Base-by-base conservation (phyloP, 1,140 invertebrate genomes). In the Phocides pigmalion region DNA sequence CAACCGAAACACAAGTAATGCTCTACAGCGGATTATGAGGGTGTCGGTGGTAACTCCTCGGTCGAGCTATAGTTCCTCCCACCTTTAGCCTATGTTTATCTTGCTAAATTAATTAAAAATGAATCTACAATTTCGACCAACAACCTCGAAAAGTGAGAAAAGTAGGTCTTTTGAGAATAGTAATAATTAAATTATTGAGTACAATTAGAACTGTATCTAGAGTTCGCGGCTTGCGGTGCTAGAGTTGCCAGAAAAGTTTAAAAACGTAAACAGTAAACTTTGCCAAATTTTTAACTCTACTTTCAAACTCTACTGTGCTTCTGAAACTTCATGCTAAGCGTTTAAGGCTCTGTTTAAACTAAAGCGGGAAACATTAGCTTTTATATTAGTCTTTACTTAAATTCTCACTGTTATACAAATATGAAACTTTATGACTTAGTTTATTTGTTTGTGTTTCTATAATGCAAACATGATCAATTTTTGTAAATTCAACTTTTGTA, bases 171-270 rank as follows among this genome's bases (percentile, higher is more conserved):
- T 1, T 19, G 37, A n/a, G 25, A 51, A 19, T 37, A 56, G 37
- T 9, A 42, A 56, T 56, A 56, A 56, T 56, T 56, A 28, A 56
- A 56, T 56, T 56, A 56, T 56, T 56, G 53, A 39, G 14, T 56
- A 28, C 39, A 56, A 56, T 42, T 56, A 56, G 20, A 20, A 5
- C 46, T 49, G 11, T 54, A 12, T 15, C 25, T 39, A 39, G 37
- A 41, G 51, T 54, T 54, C 51, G 14, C 25, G 28, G 50, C 35
- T 54, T 9, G 17, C 35, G 19, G 12, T n/a, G 11, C 17, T 41
- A 14, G 19, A 11, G 51, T 2, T 54, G 51, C 51, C 51, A 54
- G 16, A 20, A 41, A 54, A 54, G 51, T 54, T 54, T 14, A 4
- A 22, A 54, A 56, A 56, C 53, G 20, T 56, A 56, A 56, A 56